Conservation (phyloP, 2,888 invertebrate genomes). For the Drosophila pullipes region DNA sequence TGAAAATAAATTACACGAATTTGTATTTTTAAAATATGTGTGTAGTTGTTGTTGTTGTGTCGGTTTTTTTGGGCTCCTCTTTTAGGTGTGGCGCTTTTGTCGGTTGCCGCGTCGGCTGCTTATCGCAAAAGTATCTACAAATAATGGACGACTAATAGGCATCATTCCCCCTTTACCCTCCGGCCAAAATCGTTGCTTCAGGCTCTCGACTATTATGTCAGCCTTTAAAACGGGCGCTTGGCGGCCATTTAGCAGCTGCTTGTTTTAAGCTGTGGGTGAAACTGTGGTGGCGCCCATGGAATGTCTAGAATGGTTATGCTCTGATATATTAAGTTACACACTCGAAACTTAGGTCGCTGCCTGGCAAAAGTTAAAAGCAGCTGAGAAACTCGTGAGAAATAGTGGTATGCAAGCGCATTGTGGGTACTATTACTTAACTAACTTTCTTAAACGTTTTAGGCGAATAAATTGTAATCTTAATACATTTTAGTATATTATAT, state of each 20-base stretch:
- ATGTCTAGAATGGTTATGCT: conserved; percentile 48
- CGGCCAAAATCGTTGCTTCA: conserved; percentile 2
- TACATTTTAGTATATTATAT: neutral
- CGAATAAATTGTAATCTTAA: neutral
- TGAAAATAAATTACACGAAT: conserved; percentile 78
- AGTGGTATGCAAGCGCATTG: neutral
- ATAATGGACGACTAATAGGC: conserved; percentile 77
- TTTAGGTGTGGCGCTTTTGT: conserved; percentile 72
- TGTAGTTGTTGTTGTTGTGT: conserved; percentile 12
- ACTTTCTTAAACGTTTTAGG: neutral
- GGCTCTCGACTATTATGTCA: conserved; percentile 62
- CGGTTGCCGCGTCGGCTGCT: conserved; percentile 55
- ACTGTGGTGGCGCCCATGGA: conserved; percentile 56
- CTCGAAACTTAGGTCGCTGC: neutral
- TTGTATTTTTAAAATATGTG: conserved; percentile 47
- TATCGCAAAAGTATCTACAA: conserved; percentile 78
- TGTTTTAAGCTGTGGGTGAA: conserved; percentile 53
- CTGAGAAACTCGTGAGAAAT: conserved; percentile 28
- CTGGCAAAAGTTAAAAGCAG: neutral
- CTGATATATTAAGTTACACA: conserved; percentile 47
- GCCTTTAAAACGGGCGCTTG: conserved; percentile 49
- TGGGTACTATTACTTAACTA: neutral
- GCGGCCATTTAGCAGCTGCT: conserved; percentile 60
- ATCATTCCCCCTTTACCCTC: conserved; percentile 32
- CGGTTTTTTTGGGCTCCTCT: conserved; percentile 31